Percentiles rank a stretch among this genome's conserved stretches.
These are phyloP conservation scores for Picus viridis DNA, from an alignment of 2,797 vertebrate species.

Conservation along the genomic window DNA sequence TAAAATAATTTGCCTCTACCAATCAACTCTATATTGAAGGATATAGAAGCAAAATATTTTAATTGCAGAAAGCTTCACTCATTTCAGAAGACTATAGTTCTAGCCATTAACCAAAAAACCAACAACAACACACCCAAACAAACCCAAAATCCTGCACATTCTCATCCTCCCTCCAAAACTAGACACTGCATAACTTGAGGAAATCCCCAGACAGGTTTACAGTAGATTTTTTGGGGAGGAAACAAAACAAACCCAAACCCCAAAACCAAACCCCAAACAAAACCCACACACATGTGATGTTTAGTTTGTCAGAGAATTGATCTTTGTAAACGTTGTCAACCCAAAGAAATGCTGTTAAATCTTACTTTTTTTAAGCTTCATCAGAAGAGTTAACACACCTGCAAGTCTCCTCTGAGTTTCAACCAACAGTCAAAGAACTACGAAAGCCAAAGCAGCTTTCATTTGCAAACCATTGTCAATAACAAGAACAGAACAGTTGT, in stretches of 20 bases:
- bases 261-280: neutral
- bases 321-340: neutral
- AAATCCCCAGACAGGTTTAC: neutral
- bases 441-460: neutral
- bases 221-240: neutral
- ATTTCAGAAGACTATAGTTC: neutral
- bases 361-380: neutral
- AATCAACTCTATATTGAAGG: neutral
- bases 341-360: neutral
- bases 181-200: neutral
- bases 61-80: neutral
- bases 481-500: neutral
- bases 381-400: neutral
- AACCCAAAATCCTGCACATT: too few relatives aligned
- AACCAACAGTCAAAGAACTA: neutral
- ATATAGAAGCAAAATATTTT: neutral
- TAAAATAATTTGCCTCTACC: too few relatives aligned
- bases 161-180: fast-evolving
- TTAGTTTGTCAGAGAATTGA: neutral
- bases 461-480: neutral
- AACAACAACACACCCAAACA: too few relatives aligned
- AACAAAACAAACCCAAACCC: too few relatives aligned
- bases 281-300: neutral
- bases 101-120: neutral
- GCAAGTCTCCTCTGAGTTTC: neutral